Conservation (phyloP, 2,113 vertebrate genomes). For the Orycteropus afer region DNA sequence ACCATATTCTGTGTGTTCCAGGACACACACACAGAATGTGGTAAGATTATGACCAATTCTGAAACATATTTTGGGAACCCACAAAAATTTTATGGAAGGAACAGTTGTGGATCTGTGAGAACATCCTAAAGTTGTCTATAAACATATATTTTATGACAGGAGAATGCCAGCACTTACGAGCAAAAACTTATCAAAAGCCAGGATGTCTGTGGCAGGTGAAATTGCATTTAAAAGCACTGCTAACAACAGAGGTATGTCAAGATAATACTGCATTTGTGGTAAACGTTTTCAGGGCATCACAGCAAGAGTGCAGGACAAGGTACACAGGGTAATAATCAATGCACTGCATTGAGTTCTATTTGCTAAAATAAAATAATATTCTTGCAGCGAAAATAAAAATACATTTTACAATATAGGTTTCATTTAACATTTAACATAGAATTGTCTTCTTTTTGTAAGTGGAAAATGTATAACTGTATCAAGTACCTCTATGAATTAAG, state of each 20-base stretch:
- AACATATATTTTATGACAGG: constrained; percentile 37
- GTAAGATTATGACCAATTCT: constrained; percentile 57
- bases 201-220: constrained; percentile 61
- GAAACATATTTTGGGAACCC: constrained; percentile 63
- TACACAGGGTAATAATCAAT: constrained; percentile 84
- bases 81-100: constrained; percentile 57
- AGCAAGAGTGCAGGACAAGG: constrained; percentile 82
- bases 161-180: constrained; percentile 64
- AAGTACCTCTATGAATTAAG: constrained; percentile 85
- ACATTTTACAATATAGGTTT: constrained; percentile 87
- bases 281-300: constrained; percentile 79
- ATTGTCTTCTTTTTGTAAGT: constrained; percentile 84
- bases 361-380: constrained; percentile 89
- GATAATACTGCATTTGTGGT: constrained; percentile 86
- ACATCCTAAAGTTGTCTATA: constrained; percentile 35
- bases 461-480: constrained; percentile 83
- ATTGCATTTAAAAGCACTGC: constrained; percentile 72
- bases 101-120: background rate
- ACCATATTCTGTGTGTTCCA: constrained; percentile 58
- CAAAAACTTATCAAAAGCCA: constrained; percentile 74
- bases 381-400: constrained; percentile 88
- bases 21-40: background rate
- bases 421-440: constrained; percentile 87
- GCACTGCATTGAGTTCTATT: constrained; percentile 88
- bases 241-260: constrained; percentile 84